Conservation (phyloP, 2,113 vertebrate genomes). For the Origma solitaria region DNA sequence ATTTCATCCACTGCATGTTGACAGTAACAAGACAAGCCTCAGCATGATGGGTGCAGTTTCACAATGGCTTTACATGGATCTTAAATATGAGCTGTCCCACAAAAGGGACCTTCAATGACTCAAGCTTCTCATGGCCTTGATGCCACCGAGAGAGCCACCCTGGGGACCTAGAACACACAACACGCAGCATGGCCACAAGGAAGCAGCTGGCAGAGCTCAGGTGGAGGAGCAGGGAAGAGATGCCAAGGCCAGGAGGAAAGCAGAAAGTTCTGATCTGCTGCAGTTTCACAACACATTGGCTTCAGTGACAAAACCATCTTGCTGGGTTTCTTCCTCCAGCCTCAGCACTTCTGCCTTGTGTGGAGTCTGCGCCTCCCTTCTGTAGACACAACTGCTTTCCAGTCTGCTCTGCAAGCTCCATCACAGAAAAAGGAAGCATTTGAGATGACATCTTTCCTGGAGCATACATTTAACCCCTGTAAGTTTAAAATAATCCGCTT, state of each 20-base stretch:
- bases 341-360: background rate
- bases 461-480: background rate
- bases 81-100: background rate
- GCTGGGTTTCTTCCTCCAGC: background rate
- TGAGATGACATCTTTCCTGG: background rate
- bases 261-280: background rate
- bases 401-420: background rate
- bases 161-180: background rate
- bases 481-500: background rate
- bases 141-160: background rate
- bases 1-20: background rate
- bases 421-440: background rate
- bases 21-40: background rate
- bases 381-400: background rate
- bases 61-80: background rate
- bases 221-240: background rate
- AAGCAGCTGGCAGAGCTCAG: background rate
- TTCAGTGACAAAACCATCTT: background rate
- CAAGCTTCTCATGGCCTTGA: background rate
- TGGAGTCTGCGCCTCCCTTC: background rate
- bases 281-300: background rate
- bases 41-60: background rate
- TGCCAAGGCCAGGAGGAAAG: background rate
- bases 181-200: fast-evolving
- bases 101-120: background rate